phyloP scores from a whole-genome alignment of 2,888 invertebrate species.

The Drosophila cracens region DNA sequence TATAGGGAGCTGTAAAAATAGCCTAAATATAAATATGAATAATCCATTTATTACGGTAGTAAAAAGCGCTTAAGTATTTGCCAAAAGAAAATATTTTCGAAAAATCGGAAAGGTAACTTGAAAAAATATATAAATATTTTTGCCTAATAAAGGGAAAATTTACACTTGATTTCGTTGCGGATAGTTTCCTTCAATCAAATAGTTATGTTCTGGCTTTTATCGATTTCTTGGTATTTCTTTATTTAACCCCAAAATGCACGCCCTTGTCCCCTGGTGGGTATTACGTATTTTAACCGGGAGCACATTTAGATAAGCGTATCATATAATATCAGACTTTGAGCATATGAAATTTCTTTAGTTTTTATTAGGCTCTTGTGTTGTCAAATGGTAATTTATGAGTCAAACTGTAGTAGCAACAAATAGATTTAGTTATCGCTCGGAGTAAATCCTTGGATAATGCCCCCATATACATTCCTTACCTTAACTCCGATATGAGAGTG shows the following conservation, averaged over 20 bases:
- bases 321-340: conserved; percentile 78
- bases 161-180: neutral
- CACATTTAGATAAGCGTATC: conserved; percentile 65
- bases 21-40: neutral
- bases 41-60: neutral
- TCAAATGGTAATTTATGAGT: conserved; percentile 67
- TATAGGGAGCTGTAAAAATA: conserved; percentile 3
- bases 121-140: neutral
- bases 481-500: conserved; percentile 19
- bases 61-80: neutral
- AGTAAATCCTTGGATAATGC: conserved; percentile 58
- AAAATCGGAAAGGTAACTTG: neutral
- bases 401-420: conserved; percentile 60
- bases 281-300: conserved; percentile 53
- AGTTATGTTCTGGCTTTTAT: neutral
- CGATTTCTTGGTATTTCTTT: neutral
- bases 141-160: neutral
- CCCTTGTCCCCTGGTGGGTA: conserved; percentile 34
- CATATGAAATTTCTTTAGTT: conserved; percentile 55
- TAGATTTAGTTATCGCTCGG: conserved; percentile 62
- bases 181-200: neutral
- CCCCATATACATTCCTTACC: conserved; percentile 7
- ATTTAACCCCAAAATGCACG: conserved; percentile 21
- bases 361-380: conserved; percentile 65
- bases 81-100: neutral